These are phyloP conservation scores for Esox niger DNA, from an alignment of 2,113 vertebrate genomes.

Conservation along the genomic window DNA sequence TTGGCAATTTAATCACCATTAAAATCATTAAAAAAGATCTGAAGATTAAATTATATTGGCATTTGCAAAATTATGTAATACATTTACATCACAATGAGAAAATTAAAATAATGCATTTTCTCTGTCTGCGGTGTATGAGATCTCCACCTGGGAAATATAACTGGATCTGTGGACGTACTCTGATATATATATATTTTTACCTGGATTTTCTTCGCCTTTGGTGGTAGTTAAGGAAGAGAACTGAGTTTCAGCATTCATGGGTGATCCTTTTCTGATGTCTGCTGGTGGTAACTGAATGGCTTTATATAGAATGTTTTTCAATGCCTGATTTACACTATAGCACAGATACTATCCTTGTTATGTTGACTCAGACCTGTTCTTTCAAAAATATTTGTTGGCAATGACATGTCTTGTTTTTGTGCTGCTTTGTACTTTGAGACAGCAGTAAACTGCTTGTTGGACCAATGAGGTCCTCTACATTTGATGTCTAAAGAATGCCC, in stretches of 20 bases:
- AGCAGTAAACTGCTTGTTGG: too few species aligned
- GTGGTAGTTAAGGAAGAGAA: conserved; percentile 70
- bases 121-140: conserved; percentile 75
- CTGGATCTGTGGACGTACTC: conserved; percentile 73
- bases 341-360: too few species aligned
- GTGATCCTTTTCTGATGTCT: conserved; percentile 50
- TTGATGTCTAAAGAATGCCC: too few species aligned
- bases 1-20: conserved; percentile 82
- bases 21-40: conserved; percentile 84
- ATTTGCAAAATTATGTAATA: conserved; percentile 85
- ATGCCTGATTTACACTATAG: conserved; percentile 29
- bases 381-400: too few species aligned
- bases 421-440: too few species aligned
- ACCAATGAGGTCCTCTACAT: too few species aligned
- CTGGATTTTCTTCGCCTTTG: conserved; percentile 72
- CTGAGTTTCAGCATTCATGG: conserved; percentile 65
- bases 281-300: conserved; percentile 45
- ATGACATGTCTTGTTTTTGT: too few species aligned
- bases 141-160: conserved; percentile 80
- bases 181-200: too few species aligned
- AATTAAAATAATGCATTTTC: conserved; percentile 84
- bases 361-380: too few species aligned
- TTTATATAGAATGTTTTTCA: too few species aligned
- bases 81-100: conserved; percentile 86
- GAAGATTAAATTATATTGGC: conserved; percentile 85